Evolutionary conservation across 2,113 vertebrate species (phyloP).

Genomic region (Cololabis saira): DNA sequence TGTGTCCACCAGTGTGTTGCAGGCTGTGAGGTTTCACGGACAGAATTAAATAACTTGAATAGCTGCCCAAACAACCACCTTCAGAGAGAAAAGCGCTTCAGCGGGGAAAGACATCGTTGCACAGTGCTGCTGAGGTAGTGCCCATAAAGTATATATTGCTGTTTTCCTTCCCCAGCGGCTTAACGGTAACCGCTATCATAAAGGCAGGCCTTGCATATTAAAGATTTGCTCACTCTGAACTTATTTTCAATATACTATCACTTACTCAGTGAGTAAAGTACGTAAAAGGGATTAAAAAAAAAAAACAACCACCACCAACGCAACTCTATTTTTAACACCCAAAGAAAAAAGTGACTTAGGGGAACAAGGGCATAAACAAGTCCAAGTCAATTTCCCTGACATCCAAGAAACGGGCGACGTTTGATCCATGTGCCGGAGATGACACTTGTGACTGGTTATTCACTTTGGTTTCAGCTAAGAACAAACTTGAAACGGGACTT

Average conservation of each 20-base stretch:
- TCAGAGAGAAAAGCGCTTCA: constrained; percentile 1
- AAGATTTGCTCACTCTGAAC: constrained; percentile 16
- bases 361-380: background rate
- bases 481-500: background rate
- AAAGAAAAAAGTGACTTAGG: too few species aligned
- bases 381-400: constrained; percentile 13
- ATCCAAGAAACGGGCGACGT: background rate
- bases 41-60: constrained; percentile 38
- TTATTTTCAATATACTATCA: constrained; percentile 20
- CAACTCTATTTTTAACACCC: too few species aligned
- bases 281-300: constrained; percentile 1
- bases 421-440: background rate
- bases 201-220: constrained; percentile 14
- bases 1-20: constrained; percentile 16
- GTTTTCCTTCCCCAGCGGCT: constrained; percentile 7
- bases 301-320: background rate
- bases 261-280: background rate
- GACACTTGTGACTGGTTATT: constrained; percentile 1
- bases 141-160: constrained; percentile 1
- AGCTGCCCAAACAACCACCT: constrained; percentile 18
- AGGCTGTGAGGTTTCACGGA: constrained; percentile 45
- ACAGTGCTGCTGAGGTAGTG: constrained; percentile 8
- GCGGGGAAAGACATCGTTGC: constrained; percentile 1
- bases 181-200: constrained; percentile 26
- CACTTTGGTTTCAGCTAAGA: background rate